phyloP scores from a whole-genome alignment of 2,113 vertebrate species.

The Origma solitaria region DNA sequence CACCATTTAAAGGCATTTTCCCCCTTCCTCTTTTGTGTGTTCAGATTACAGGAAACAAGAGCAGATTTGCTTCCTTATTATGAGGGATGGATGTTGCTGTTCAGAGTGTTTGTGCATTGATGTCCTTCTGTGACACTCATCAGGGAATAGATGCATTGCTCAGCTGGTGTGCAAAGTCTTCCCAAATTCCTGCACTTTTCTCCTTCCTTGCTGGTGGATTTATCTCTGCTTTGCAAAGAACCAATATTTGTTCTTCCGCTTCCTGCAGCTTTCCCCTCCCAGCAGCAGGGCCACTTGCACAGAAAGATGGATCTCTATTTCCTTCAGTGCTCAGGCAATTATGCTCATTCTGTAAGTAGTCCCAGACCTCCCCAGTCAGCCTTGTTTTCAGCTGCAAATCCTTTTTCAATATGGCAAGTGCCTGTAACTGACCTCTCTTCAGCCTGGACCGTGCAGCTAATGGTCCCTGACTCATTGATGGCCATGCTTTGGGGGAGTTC shows the following conservation, averaged over 20 bases:
- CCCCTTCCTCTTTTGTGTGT: background rate
- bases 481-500: background rate
- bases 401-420: conserved; percentile 15
- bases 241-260: background rate
- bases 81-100: conserved; percentile 39
- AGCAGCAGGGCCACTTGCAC: background rate
- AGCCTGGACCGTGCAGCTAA: background rate
- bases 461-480: background rate
- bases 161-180: background rate
- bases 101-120: background rate
- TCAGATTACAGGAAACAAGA: conserved; percentile 28
- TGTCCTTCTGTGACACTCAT: background rate
- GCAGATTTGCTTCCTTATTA: conserved; percentile 20
- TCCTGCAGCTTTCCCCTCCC: background rate
- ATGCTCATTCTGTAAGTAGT: background rate
- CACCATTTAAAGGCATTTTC: conserved; percentile 3
- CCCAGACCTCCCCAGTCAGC: background rate
- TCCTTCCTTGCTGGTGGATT: background rate
- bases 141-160: background rate
- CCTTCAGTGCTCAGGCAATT: background rate
- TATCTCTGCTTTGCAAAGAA: background rate
- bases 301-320: conserved; percentile 28
- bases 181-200: background rate
- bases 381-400: background rate
- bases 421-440: background rate